Base-by-base conservation (phyloP, 2,888 invertebrate species). In the Trachelus tabidus region DNA sequence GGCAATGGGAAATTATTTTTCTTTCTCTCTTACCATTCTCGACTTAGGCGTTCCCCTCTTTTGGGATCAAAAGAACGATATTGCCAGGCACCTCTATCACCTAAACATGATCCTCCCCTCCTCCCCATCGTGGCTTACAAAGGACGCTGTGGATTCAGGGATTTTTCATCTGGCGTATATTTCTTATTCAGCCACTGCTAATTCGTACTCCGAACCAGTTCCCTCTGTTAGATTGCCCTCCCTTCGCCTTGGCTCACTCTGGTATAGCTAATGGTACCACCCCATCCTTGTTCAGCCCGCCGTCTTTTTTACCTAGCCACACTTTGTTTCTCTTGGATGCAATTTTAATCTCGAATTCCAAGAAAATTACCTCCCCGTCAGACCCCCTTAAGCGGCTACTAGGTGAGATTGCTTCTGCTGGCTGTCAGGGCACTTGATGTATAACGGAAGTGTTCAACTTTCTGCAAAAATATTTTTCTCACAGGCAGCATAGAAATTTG, bases 291-390 rank as follows among this genome's bases (percentile, higher is more conserved):
- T 9, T 56, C 56, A 56, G 23, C 56, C 23, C 4, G 40, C 40
- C 40, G 1, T 40, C 15, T 82, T 74, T 80, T 78, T 79, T 83
- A 78, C 77, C 81, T 79, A 75, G 80, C 83, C 80, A 82, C 84
- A 85, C 85, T 84, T 84, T 80, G 84, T 85, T 84, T 85, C 83
- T 80, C 80, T 68, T 73, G 85, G 86, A 89, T 90, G 89, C 90
- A 90, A 91, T 91, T 91, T 91, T 91, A 90, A 91, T 91, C 90
- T 89, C 86, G 90, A 89, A 91, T 91, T 91, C 89, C 89, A 83
- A 87, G 90, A 89, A 90, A 91, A 90, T 91, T 90, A 90, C 90
- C 89, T 89, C 86, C 86, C 88, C 89, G 88, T 90, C 90, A 88
- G 88, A 90, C 83, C 89, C 87, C 85, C 85, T 90, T 90, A 90